A percentile compares a stretch with the other conserved stretches of the same genome.
phyloP scores from a whole-genome alignment of 2,888 invertebrate genomes.

The Papilio gigon region DNA sequence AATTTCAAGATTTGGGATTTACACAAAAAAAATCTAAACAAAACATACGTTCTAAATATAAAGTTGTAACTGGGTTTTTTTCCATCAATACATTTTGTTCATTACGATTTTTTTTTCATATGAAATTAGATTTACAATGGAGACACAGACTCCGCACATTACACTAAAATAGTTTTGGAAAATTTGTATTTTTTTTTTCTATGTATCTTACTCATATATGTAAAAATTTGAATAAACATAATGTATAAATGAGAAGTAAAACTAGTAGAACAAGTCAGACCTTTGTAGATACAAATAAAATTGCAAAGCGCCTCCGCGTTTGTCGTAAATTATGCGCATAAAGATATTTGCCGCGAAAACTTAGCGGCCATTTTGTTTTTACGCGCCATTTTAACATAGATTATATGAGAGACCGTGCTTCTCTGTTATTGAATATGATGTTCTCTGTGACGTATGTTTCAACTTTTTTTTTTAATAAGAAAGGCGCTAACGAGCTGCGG shows the following conservation, averaged over 20 bases:
- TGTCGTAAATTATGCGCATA: slow-evolving; percentile 23
- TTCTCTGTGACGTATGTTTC: background rate
- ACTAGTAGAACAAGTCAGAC: slow-evolving; percentile 11
- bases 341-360: slow-evolving; percentile 12
- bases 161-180: no score
- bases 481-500: no score
- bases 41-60: no score
- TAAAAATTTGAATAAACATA: background rate
- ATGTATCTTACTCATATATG: background rate
- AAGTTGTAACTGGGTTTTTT: no score
- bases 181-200: no score
- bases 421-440: background rate
- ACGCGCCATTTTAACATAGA: background rate
- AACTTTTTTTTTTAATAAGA: background rate
- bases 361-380: slow-evolving; percentile 10
- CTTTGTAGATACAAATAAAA: slow-evolving; percentile 17
- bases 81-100: no score
- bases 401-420: no score
- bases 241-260: slow-evolving; percentile 2
- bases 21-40: no score
- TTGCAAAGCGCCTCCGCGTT: background rate
- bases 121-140: no score
- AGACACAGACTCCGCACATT: no score
- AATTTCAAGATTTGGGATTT: no score
- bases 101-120: no score